Evolutionary conservation across 2,888 invertebrate genomes (phyloP), one percentile per base, ranked within the genome.

Genomic region (Caenorhabditis sp.): DNA sequence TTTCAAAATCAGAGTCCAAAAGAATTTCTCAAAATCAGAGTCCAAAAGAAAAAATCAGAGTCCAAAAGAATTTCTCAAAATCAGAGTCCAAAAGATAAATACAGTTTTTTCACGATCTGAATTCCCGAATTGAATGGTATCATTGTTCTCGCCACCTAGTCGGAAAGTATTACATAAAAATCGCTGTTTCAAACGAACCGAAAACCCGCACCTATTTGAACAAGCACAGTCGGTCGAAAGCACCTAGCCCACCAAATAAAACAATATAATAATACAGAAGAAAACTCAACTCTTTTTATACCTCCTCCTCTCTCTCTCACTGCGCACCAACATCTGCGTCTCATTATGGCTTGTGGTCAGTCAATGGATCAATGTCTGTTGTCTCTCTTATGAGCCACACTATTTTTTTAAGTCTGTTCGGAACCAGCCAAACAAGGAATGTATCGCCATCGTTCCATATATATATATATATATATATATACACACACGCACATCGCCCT

Each of bases 171-270:
- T 31, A 31, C 31, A 31, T 31, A 10, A 6, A 31, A n/a, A 6
- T 4, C 31, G 10, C 31, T 4, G 31, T 31, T 31, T 10, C 5
- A 6, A 31, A 17, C 43, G 43, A 43, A 43, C 12, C 12, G 17
- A 43, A 17, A 66, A 65, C 70, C 65, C 67, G 67, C 67, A 72
- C 72, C 72, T 72, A 72, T 72, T 72, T 72, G 67, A 72, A 72
- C 72, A 72, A 72, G 72, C 72, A 71, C 71, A 67, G 14, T 17
- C 43, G 43, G 12, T 31, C 31, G 31, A 43, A 43, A 43, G 43
- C 72, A 67, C 67, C 65, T 61, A 66, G n/a, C 49, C 50, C 53
- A 65, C 50, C 14, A 43, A 43, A 17, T 17, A 43, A 17, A 43
- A 43, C 43, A 43, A 43, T 43, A 43, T 43, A 43, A 43, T 17